phyloP scores from a whole-genome alignment of 2,113 vertebrate genomes.

The Mus spicilegus region DNA sequence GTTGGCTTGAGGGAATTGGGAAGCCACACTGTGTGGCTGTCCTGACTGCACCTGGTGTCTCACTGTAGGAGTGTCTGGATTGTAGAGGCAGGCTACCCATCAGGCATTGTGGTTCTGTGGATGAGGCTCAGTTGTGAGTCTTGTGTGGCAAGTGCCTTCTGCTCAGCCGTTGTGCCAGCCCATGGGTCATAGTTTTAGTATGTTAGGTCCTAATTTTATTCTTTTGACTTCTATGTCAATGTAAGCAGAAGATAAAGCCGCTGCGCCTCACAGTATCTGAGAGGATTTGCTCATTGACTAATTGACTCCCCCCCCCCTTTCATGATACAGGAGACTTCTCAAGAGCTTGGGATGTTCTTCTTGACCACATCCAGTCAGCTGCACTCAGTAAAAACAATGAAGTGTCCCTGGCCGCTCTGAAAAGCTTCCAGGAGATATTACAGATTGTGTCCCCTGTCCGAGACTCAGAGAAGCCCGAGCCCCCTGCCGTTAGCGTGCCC shows the following conservation, averaged over 20 bases:
- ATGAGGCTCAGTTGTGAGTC: not conserved
- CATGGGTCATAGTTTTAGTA: constrained; percentile 25
- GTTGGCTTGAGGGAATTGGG: not conserved
- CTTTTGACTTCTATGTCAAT: constrained; percentile 25
- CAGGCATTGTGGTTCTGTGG: not conserved
- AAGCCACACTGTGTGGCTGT: not conserved
- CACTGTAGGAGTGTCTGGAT: too few species aligned
- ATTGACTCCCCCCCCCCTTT: not conserved
- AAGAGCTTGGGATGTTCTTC: constrained; percentile 97
- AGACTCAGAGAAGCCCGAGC: constrained; percentile 92
- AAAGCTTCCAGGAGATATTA: constrained; percentile 99
- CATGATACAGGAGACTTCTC: constrained; percentile 94
- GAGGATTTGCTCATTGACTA: constrained; percentile 11
- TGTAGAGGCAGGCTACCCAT: not conserved
- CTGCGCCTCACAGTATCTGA: constrained; percentile 9
- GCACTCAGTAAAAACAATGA: constrained; percentile 99
- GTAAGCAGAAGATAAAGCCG: constrained; percentile 56
- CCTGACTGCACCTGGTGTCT: not conserved
- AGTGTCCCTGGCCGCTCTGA: constrained; percentile 97
- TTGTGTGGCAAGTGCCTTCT: not conserved
- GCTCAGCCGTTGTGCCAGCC: not conserved
- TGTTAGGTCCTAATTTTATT: not conserved
- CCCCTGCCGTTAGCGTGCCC: constrained; percentile 91
- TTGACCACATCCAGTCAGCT: constrained; percentile 98
- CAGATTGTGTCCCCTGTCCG: constrained; percentile 96